Evolutionary conservation across 1,140 invertebrate genomes (phyloP), one percentile per base, ranked within the genome.

Genomic region (Oryzaephilus surinamensis): DNA sequence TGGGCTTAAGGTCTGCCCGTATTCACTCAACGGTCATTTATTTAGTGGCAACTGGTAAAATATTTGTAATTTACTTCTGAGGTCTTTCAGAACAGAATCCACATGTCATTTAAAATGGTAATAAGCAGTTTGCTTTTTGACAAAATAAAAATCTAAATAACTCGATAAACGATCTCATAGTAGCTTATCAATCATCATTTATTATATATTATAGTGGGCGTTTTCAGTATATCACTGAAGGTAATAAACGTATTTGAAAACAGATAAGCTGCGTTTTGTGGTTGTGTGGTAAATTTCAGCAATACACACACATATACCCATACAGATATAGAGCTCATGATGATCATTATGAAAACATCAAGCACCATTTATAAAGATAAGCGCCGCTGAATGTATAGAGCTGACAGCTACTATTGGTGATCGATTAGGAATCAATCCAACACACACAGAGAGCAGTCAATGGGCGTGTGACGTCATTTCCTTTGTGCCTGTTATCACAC

Each of bases 391-490:
- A 48, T 48, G 49, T 51, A 49, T n/a, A 8, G 43, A 31, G 38
- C 33, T 51, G 55, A 54, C 55, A 57, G 53, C 50, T 50, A 47
- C 43, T 53, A 57, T 57, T 51, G 51, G 42, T 57, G 57, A 59
- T 59, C 57, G 57, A 59, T 59, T 54, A 55, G 47, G 51, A 57
- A 59, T 59, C 57, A 59, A 59, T 59, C 52, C 46, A 37, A 46
- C 51, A 24, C 11, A n/a, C n/a, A 56, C 46, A 51, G 50, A 57
- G 52, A 54, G 48, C 50, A 57, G 55, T 57, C 57, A 59, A 58
- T 60, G 52, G 52, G 54, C 55, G 54, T 58, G 51, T 58, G 55
- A 60, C 57, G 57, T 58, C 55, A 57, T 58, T 60, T 58, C 57
- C 57, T 58, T 60, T 60, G 55, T 60, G 55, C 13, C 42, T 47